Base-by-base conservation (phyloP, 1,140 invertebrate genomes). In the Anoplolepis gracilipes region DNA sequence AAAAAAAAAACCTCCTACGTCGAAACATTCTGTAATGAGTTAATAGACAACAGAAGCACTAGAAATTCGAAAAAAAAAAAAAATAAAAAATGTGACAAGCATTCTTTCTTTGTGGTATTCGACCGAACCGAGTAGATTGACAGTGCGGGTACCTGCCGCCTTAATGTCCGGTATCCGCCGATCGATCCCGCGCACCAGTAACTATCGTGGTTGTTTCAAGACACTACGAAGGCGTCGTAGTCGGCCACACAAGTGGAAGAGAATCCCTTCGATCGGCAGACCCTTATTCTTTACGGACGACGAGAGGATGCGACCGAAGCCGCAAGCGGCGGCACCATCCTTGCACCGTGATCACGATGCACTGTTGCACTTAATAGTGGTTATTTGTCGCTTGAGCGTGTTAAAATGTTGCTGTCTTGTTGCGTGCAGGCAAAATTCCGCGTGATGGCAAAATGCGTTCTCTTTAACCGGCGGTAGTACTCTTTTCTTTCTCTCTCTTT, bases 401-500 rank as follows among this genome's bases (percentile, higher is more conserved):
- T 82, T 82, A 82, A 82, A 82, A 82, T 82, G 78, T 81, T 82
- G 53, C 78, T 82, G 78, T 70, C 78, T 82, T 73, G 67, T 73
- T 82, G 78, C 67, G 19, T 42, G 78, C 78, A 55, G 55, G 55
- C 67, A 59, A 82, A 82, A 82, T 82, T 82, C 78, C 28, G 30
- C 65, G 33, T 16, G 65, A 8, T n/a, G n/a, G n/a, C n/a, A n/a
- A n/a, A 33, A 72, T 36, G 25, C 36, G 28, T 36, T 81, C 36
- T 42, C 78, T 72, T 72, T 72, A 82, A 59, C 67, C 53, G 67
- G 36, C 39, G 78, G 11, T 73, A 73, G 42, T 39, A 33, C 10
- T 33, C 75, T 67, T 8, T 36, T 42, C 39, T 64, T 4, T 64
- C 19, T 55, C 49, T 16, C 10, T 36, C 46, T 55, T 10, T 28